These are phyloP conservation scores for Agrenia bidenticulata DNA, from an alignment of 2,888 invertebrate genomes.

Conservation along the genomic window DNA sequence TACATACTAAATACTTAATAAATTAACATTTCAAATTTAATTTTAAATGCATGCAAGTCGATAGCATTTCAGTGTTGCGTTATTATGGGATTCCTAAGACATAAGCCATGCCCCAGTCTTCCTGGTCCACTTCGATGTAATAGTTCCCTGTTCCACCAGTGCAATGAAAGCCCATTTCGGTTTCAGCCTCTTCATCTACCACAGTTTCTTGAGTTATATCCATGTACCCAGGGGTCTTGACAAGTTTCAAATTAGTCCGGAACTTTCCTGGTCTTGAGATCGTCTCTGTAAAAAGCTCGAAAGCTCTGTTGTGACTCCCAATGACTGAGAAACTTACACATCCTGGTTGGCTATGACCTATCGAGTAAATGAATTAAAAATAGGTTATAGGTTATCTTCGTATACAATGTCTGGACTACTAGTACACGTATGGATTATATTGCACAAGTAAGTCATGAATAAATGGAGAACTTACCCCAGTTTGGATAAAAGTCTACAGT, in stretches of 20 bases:
- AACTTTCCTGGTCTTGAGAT: conserved; percentile 35
- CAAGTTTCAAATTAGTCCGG: conserved; percentile 30
- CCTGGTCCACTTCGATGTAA: conserved; percentile 36
- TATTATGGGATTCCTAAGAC: conserved; percentile 36
- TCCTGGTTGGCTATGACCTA: conserved; percentile 38
- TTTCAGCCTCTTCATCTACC: conserved; percentile 28
- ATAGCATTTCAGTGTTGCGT: not conserved
- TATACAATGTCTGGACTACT: not conserved
- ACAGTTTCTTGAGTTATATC: conserved; percentile 34
- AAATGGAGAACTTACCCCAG: conserved; percentile 26
- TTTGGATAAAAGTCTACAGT: conserved; percentile 42
- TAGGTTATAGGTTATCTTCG: not conserved
- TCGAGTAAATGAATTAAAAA: not conserved
- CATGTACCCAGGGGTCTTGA: conserved; percentile 36
- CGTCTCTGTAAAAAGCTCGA: conserved; percentile 36
- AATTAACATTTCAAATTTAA: no score
- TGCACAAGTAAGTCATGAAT: no score
- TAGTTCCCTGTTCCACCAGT: conserved; percentile 34
- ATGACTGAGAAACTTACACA: conserved; percentile 40
- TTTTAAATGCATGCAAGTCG: not conserved
- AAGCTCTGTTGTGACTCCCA: conserved; percentile 41
- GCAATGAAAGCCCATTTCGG: conserved; percentile 44
- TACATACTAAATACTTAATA: no score
- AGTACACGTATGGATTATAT: not conserved
- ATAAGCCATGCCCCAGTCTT: conserved; percentile 29